Percentiles rank a stretch among this genome's conserved stretches.
Evolutionary conservation across 2,888 invertebrate species (phyloP).

Genomic region (Lochmaea capreae): DNA sequence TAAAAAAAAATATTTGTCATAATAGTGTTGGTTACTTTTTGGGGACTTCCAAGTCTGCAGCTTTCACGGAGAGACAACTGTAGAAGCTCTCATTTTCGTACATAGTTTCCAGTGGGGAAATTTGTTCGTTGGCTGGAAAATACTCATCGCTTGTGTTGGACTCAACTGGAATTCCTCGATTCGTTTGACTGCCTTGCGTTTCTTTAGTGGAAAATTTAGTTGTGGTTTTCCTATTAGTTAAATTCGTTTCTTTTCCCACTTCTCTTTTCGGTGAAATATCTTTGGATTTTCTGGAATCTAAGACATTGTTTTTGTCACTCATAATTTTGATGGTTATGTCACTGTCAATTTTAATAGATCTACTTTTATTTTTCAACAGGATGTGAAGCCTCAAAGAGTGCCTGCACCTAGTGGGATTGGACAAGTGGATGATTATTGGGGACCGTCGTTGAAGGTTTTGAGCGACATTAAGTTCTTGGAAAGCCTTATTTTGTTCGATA

Average conservation of each 20-base stretch:
- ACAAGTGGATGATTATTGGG: slow-evolving; percentile 93
- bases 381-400: slow-evolving; percentile 88
- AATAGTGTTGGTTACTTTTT: background rate
- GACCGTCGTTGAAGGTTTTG: slow-evolving; percentile 86
- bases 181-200: background rate
- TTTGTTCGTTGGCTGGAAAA: background rate
- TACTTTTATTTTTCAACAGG: slow-evolving; percentile 65
- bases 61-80: background rate
- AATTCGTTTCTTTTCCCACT: background rate
- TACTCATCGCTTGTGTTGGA: background rate
- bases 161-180: background rate
- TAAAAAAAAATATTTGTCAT: background rate
- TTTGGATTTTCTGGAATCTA: background rate
- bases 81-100: background rate
- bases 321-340: background rate
- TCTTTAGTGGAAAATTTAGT: slow-evolving; percentile 9
- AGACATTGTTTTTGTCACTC: background rate
- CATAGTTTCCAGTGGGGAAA: background rate
- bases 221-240: background rate
- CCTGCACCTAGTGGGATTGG: slow-evolving; percentile 87
- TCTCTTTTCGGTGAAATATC: background rate
- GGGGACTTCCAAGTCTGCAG: background rate
- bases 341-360: background rate
- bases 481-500: slow-evolving; percentile 87
- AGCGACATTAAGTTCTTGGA: slow-evolving; percentile 95